Conservation (phyloP, 2,888 invertebrate genomes). For the Eulithis testata region DNA sequence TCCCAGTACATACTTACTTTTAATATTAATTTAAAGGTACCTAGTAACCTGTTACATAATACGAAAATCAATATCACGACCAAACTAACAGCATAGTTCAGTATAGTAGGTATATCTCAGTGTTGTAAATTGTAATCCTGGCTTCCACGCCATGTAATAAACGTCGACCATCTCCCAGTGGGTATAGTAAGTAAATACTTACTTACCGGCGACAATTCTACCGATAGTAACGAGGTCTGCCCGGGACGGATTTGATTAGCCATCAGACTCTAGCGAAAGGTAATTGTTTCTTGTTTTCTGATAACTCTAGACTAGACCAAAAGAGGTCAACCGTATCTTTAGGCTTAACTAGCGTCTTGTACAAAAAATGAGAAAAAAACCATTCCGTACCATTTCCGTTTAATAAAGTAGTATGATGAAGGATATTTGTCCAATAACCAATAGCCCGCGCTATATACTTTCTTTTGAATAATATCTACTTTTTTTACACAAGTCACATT, state of each 20-base stretch:
- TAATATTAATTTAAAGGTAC: too few relatives aligned
- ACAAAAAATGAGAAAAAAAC: too few relatives aligned
- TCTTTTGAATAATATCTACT: neutral
- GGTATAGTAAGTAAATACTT: slow-evolving; percentile 25
- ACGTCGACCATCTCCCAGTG: slow-evolving; percentile 17
- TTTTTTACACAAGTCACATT: neutral
- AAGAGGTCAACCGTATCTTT: too few relatives aligned
- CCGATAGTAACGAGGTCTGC: slow-evolving; percentile 26
- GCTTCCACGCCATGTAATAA: slow-evolving; percentile 16
- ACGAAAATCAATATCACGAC: too few relatives aligned
- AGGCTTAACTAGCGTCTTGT: too few relatives aligned
- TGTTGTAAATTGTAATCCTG: neutral
- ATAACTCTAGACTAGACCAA: slow-evolving; percentile 13
- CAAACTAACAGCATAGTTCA: too few relatives aligned
- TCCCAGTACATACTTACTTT: too few relatives aligned
- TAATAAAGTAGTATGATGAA: too few relatives aligned
- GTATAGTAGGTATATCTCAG: neutral
- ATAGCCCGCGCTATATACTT: too few relatives aligned
- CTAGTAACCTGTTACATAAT: too few relatives aligned
- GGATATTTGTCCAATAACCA: too few relatives aligned
- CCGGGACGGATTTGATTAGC: slow-evolving; percentile 40
- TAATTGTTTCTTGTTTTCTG: slow-evolving; percentile 42
- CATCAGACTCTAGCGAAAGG: slow-evolving; percentile 36
- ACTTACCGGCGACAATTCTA: slow-evolving; percentile 18
- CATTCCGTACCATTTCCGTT: too few relatives aligned